Percentiles rank a stretch among this genome's conserved stretches.
phyloP scores from a whole-genome alignment of 2,797 vertebrate genomes.

The Clarias laeviceps region DNA sequence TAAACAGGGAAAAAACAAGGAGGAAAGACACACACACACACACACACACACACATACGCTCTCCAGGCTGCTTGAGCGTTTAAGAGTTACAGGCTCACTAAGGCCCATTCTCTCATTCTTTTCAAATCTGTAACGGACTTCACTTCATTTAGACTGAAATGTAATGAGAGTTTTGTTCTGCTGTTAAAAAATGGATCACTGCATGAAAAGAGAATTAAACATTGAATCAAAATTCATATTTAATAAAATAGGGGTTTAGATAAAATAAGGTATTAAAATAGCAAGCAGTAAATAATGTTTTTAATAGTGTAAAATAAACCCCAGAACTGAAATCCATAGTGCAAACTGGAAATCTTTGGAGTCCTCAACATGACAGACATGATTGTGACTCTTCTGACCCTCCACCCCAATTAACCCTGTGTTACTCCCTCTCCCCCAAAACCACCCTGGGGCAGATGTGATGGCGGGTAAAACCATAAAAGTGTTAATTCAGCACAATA shows the following conservation, averaged over 20 bases:
- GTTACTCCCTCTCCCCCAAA: not conserved
- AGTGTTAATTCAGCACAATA: constrained; percentile 18
- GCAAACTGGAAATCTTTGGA: not conserved
- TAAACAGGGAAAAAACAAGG: constrained; percentile 28
- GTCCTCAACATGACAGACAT: not conserved
- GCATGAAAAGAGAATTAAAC: not conserved
- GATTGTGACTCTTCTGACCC: constrained; percentile 17
- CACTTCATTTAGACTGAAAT: not conserved
- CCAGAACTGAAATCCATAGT: not conserved
- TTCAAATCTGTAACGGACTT: not conserved
- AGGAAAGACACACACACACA: constrained; percentile 18
- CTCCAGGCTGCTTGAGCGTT: constrained; percentile 33
- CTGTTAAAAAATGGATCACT: not conserved
- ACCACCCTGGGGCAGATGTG: not conserved
- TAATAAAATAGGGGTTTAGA: not conserved
- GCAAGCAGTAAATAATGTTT: not conserved
- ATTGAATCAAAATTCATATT: not conserved
- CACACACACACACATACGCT: constrained; percentile 27
- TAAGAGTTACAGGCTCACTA: constrained; percentile 55
- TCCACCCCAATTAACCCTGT: constrained; percentile 21
- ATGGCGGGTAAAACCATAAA: constrained; percentile 1
- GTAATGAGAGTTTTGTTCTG: not conserved
- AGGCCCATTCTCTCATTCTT: constrained; percentile 25
- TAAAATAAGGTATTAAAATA: not conserved
- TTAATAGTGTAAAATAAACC: not conserved